phyloP scores from a whole-genome alignment of 2,888 invertebrate species.

The Tetanocera ferruginea region DNA sequence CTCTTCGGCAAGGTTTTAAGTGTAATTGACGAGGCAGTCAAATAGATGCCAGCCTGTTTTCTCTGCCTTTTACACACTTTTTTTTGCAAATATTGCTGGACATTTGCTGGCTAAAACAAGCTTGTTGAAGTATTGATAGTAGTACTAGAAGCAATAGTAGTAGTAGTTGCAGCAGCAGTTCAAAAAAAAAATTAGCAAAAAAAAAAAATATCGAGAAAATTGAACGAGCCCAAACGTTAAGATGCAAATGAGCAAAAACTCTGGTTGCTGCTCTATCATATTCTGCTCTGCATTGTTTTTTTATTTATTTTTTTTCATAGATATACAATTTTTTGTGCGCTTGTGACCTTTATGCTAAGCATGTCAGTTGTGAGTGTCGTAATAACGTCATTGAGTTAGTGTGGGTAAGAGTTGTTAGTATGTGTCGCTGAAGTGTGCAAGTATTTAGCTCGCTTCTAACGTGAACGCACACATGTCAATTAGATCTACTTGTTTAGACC shows the following conservation, averaged over 20 bases:
- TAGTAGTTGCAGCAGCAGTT: no score
- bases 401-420: neutral
- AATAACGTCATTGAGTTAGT: neutral
- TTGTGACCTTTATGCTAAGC: no score
- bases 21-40: constrained; percentile 6
- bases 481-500: neutral
- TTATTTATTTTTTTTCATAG: no score
- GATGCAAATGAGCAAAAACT: no score
- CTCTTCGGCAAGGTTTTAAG: neutral
- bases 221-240: no score
- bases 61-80: neutral
- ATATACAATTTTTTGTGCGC: no score
- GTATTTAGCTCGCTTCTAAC: neutral
- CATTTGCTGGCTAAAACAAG: neutral
- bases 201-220: no score
- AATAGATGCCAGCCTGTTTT: neutral
- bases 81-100: neutral
- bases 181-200: no score
- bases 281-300: no score
- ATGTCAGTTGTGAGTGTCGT: no score
- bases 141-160: no score
- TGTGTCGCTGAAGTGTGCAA: neutral
- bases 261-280: no score
- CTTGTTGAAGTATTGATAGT: neutral
- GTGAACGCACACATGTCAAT: neutral